Evolutionary conservation across 2,888 invertebrate genomes (phyloP).

Genomic region (Malthinus flaveolus): DNA sequence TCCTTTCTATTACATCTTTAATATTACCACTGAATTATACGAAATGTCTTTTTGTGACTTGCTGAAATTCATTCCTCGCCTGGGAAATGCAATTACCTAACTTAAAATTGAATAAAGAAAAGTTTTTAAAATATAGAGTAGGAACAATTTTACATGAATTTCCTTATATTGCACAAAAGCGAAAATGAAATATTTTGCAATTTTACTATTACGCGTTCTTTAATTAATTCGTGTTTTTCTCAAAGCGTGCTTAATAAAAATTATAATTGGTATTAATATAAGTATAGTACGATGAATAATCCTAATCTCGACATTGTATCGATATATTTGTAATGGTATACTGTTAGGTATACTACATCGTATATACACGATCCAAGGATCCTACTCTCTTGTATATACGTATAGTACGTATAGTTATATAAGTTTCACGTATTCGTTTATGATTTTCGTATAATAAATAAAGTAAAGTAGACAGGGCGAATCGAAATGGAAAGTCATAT

Average conservation of each 20-base stretch:
- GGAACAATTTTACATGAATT: conserved; percentile 21
- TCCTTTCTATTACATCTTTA: conserved; percentile 36
- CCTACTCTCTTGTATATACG: too few relatives aligned
- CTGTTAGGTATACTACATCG: too few relatives aligned
- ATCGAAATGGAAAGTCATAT: conserved; percentile 22
- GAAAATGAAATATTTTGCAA: too few relatives aligned
- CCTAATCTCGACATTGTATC: too few relatives aligned
- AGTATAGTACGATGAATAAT: too few relatives aligned
- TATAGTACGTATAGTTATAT: too few relatives aligned
- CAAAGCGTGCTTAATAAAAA: too few relatives aligned
- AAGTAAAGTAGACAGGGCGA: conserved; percentile 10
- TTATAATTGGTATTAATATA: too few relatives aligned
- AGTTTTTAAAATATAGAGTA: conserved; percentile 14
- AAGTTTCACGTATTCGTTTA: neutral
- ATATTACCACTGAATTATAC: conserved; percentile 35
- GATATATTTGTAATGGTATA: too few relatives aligned
- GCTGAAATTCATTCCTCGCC: conserved; percentile 31
- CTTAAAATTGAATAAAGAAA: conserved; percentile 28
- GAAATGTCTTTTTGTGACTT: conserved; percentile 32
- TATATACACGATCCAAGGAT: too few relatives aligned
- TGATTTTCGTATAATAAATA: conserved; percentile 4
- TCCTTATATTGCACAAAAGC: conserved; percentile 16
- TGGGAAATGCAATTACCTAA: conserved; percentile 29
- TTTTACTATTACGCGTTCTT: too few relatives aligned
- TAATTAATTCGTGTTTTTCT: too few relatives aligned